Conservation (phyloP, 1,140 invertebrate genomes). For the Drosophila bocqueti region DNA sequence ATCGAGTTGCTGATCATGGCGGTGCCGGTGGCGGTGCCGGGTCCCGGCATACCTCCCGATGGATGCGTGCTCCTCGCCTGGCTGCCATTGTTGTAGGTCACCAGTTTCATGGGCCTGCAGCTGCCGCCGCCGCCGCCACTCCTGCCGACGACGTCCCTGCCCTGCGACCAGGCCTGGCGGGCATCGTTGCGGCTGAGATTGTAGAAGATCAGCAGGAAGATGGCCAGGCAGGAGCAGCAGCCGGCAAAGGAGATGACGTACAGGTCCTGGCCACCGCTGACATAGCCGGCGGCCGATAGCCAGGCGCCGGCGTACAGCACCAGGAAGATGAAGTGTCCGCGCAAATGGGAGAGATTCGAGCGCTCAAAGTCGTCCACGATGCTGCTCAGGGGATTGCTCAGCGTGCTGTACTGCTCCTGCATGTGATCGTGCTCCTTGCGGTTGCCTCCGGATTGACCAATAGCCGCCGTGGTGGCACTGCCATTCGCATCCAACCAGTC, state of each 20-base stretch:
- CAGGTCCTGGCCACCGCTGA: slow-evolving; percentile 70
- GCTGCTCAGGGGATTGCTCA: slow-evolving; percentile 88
- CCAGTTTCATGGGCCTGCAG: slow-evolving; percentile 77
- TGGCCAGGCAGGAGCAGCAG: slow-evolving; percentile 89
- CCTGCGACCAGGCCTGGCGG: slow-evolving; percentile 89
- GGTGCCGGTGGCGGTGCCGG: slow-evolving; percentile 48
- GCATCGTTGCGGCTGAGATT: slow-evolving; percentile 94
- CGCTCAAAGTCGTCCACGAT: slow-evolving; percentile 94
- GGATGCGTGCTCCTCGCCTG: slow-evolving; percentile 10
- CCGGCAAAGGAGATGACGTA: slow-evolving; percentile 92
- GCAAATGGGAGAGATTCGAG: slow-evolving; percentile 91
- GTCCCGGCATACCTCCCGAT: neutral
- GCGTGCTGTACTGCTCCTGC: slow-evolving; percentile 84
- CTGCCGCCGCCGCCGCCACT: slow-evolving; percentile 86
- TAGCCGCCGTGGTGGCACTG: slow-evolving; percentile 35
- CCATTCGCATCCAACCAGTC: slow-evolving; percentile 90
- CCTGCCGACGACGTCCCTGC: slow-evolving; percentile 87
- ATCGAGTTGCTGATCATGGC: slow-evolving; percentile 72
- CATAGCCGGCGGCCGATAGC: slow-evolving; percentile 89
- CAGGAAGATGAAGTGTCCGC: slow-evolving; percentile 91
- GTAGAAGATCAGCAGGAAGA: slow-evolving; percentile 95
- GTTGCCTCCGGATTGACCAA: neutral
- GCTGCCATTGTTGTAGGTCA: slow-evolving; percentile 65
- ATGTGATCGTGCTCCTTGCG: slow-evolving; percentile 58
- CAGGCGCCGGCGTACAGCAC: slow-evolving; percentile 92